Percentiles rank a stretch among this genome's conserved stretches.
These are phyloP conservation scores for Centroberyx gerrardi DNA, from an alignment of 2,797 vertebrate species.

Conservation along the genomic window DNA sequence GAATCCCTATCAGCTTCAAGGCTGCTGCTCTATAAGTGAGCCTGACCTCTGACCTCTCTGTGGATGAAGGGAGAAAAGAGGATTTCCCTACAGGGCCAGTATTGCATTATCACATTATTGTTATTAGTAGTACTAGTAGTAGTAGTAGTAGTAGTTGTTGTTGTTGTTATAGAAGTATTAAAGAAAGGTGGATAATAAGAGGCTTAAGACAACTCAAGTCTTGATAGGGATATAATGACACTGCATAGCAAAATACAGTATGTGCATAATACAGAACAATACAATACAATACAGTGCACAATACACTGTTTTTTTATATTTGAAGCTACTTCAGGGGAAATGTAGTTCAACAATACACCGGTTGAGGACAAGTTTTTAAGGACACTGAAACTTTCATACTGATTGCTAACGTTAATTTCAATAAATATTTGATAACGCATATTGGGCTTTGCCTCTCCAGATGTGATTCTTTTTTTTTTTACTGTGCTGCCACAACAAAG, in stretches of 20 bases:
- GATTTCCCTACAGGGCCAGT: too few species aligned
- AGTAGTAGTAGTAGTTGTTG: too few species aligned
- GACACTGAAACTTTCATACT: slow-evolving; percentile 37
- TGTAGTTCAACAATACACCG: neutral
- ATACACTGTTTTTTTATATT: neutral
- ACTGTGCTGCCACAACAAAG: slow-evolving; percentile 33
- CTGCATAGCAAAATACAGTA: neutral
- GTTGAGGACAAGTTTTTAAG: neutral
- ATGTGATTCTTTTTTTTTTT: slow-evolving; percentile 11
- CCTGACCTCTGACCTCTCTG: slow-evolving; percentile 13
- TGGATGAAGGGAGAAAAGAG: neutral
- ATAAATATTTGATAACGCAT: slow-evolving; percentile 56
- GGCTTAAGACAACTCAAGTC: neutral
- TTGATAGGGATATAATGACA: neutral
- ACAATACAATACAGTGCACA: too few species aligned
- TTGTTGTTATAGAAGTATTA: too few species aligned
- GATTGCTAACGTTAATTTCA: slow-evolving; percentile 45
- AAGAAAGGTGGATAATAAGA: neutral
- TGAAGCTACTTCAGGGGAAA: slow-evolving; percentile 1
- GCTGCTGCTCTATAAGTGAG: neutral
- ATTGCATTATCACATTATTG: too few species aligned
- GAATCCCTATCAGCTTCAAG: neutral
- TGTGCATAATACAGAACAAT: too few species aligned
- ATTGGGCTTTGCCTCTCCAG: slow-evolving; percentile 29
- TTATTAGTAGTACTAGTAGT: too few species aligned